Base-by-base conservation (phyloP, 2,888 invertebrate species). In the Germaria angustata region DNA sequence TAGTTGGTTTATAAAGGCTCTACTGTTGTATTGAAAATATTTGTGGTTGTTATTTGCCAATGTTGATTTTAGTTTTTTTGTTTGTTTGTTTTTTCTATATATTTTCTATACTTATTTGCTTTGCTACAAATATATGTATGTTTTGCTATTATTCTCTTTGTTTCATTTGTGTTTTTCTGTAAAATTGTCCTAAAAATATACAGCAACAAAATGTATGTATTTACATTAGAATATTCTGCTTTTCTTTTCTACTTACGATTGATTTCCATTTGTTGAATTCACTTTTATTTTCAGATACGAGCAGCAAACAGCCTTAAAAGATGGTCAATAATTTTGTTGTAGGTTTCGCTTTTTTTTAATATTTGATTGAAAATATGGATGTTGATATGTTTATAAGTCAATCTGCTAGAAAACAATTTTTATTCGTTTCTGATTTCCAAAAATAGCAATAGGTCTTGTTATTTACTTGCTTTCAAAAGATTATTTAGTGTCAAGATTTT, bases 61-160 rank as follows among this genome's bases (percentile, higher is more conserved):
- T 69, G 57, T 55, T 66, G 8, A 24, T 61, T 20, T 51, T 61
- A 13, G 13, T 20, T 55, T 34, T 53, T 44, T 34, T 53, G 9
- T 20, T 55, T 5, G 28, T 34, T 53, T 44, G 34, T 53, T 72
- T 34, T 15, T 15, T 36, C 13, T 7, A 15, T 15, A 55, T 55
- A 34, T 15, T 55, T 7, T 9, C 15, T 15, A 15, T 32, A 55
- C 20, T 22, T 32, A 46, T 7, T 8, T 13, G 20, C 6, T 57
- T 36, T 5, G 1, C 2, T 36, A n/a, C 11, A 36, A 9, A 57
- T n/a, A 49, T 22, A 34, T 65, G n/a, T n/a, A n/a, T n/a, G n/a
- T n/a, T n/a, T 63, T 32, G 11, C 63, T 34, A 20, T n/a, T 36
- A 32, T 49, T 32, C 28, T n/a, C 41, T 59, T 41, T 51, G 39